Evolutionary conservation across 2,113 vertebrate genomes (phyloP).

Genomic region (Toxotes chatareus): DNA sequence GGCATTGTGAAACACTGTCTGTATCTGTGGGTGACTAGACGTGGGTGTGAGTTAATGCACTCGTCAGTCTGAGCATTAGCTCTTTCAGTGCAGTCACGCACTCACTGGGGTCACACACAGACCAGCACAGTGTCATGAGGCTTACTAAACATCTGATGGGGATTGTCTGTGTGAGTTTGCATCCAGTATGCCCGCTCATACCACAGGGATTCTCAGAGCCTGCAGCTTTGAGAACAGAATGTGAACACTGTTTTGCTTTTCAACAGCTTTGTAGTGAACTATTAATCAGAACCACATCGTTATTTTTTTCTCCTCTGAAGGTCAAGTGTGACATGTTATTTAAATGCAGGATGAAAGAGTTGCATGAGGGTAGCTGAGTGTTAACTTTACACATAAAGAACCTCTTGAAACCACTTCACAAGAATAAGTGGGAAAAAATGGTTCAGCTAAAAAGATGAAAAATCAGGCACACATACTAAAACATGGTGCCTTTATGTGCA

Average conservation of each 20-base stretch:
- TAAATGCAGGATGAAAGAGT: constrained; percentile 25
- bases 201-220: constrained; percentile 31
- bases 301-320: constrained; percentile 36
- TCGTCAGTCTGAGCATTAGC: constrained; percentile 46
- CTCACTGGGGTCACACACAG: constrained; percentile 25
- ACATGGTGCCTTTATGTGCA: constrained; percentile 21
- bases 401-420: constrained; percentile 25
- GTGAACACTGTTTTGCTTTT: constrained; percentile 43
- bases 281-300: constrained; percentile 41
- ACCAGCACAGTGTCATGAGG: constrained; percentile 42
- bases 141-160: constrained; percentile 58
- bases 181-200: constrained; percentile 34
- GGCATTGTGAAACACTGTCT: neutral
- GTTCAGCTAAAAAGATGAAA: neutral
- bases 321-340: constrained; percentile 40
- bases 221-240: constrained; percentile 46
- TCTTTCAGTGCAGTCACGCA: constrained; percentile 38
- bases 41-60: constrained; percentile 31
- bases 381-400: constrained; percentile 25
- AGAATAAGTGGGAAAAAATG: constrained; percentile 3
- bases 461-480: neutral
- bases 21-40: neutral
- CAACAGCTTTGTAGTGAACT: constrained; percentile 32
- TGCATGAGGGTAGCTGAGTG: constrained; percentile 8
- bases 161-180: constrained; percentile 47